Evolutionary conservation across 2,797 vertebrate genomes (phyloP).

Genomic region (Sebastiscus tertius): DNA sequence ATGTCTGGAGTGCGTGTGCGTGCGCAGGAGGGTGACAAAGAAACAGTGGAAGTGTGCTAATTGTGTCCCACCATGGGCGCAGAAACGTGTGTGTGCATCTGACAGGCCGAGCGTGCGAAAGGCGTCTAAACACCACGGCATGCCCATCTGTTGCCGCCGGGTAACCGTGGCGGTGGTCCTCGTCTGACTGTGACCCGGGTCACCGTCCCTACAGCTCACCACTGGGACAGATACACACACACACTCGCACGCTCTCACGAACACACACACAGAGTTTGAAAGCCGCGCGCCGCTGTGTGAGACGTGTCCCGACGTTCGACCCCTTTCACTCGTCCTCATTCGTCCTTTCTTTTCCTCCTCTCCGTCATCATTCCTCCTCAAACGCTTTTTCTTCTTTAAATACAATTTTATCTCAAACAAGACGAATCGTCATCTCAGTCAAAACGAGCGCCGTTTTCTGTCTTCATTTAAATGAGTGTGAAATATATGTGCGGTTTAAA

Average conservation of each 20-base stretch:
- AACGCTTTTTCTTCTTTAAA: neutral
- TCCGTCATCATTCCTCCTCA: neutral
- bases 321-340: neutral
- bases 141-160: slow-evolving; percentile 77
- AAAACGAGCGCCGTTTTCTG: slow-evolving; percentile 15
- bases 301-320: neutral
- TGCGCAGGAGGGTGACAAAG: slow-evolving; percentile 24
- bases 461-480: slow-evolving; percentile 42
- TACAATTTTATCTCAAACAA: slow-evolving; percentile 11
- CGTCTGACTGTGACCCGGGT: slow-evolving; percentile 70
- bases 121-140: slow-evolving; percentile 65
- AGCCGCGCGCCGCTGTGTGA: slow-evolving; percentile 7
- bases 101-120: slow-evolving; percentile 54
- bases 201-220: slow-evolving; percentile 59
- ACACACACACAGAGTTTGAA: slow-evolving; percentile 24
- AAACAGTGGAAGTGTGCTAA: slow-evolving; percentile 59
- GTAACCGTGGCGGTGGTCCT: slow-evolving; percentile 67
- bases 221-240: slow-evolving; percentile 40
- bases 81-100: slow-evolving; percentile 27
- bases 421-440: slow-evolving; percentile 13
- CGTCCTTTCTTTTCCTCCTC: neutral
- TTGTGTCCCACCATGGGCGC: slow-evolving; percentile 64
- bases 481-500: slow-evolving; percentile 56
- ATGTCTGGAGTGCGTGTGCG: slow-evolving; percentile 14
- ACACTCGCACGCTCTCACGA: neutral